These are phyloP conservation scores for Intellagama lesueurii DNA, from an alignment of 2,797 vertebrate species.

Conservation along the genomic window DNA sequence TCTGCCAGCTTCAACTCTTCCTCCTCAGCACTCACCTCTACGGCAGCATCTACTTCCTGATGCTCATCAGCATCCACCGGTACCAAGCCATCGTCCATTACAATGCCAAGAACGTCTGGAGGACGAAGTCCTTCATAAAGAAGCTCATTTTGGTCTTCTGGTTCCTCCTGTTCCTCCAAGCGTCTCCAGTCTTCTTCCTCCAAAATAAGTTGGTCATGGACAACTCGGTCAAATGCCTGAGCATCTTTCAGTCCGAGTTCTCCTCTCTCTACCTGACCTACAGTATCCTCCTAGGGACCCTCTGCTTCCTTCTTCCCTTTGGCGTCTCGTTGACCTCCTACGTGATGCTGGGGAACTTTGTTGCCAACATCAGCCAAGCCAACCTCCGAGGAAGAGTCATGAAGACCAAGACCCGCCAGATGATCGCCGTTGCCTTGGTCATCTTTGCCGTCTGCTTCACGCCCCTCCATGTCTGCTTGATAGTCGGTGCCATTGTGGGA, in stretches of 20 bases:
- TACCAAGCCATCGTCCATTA: constrained; percentile 73
- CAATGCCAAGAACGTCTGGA: constrained; percentile 70
- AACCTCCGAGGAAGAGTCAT: constrained; percentile 69
- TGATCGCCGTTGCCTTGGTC: constrained; percentile 72
- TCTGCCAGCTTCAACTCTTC: constrained; percentile 76
- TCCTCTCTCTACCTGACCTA: constrained; percentile 67
- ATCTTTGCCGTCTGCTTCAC: constrained; percentile 80
- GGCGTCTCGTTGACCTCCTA: constrained; percentile 69
- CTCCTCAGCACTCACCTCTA: constrained; percentile 75
- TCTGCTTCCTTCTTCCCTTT: constrained; percentile 77
- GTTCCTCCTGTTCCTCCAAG: constrained; percentile 68
- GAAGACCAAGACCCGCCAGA: constrained; percentile 76
- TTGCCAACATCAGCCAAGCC: constrained; percentile 70
- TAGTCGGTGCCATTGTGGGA: constrained; percentile 60
- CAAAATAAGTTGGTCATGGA: constrained; percentile 68
- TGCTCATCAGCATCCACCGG: constrained; percentile 78
- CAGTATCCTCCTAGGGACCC: constrained; percentile 69
- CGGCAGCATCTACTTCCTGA: constrained; percentile 80
- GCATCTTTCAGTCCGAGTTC: constrained; percentile 71
- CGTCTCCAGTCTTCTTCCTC: constrained; percentile 66
- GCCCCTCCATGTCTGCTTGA: constrained; percentile 76
- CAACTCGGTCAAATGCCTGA: constrained; percentile 71
- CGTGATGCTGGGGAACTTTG: constrained; percentile 64
- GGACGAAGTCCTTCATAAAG: constrained; percentile 71
- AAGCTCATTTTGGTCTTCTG: constrained; percentile 75